Evolutionary conservation across 2,113 vertebrate species (phyloP), one percentile per base, ranked within the genome.

Genomic region (Salminus brasiliensis): DNA sequence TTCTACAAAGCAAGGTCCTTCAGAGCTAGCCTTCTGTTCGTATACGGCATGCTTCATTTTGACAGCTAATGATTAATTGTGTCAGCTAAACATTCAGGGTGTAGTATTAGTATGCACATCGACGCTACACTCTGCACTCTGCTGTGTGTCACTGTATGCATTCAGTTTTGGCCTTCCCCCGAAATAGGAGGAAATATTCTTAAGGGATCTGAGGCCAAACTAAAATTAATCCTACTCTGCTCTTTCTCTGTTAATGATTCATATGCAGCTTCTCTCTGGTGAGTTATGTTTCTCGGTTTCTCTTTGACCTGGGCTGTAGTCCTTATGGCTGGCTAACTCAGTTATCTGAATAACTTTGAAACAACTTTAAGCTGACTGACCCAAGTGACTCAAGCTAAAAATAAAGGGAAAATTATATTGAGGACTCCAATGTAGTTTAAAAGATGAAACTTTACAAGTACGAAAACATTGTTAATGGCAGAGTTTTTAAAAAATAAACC

Each of bases 11-110:
- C 39, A 30, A 34, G 47, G 21, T 52, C 47, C 60, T 27, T 65
- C 39, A 21, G 27, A 73, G 53, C 53, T 63, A 59, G 53, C 53
- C 18, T 18, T 18, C 27, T 18, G n/a, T 59, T 23, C 30, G 5
- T 43, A 23, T 23, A 47, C 43, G 2, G 6, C 71, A 65, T 86
- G 70, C 81, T 85, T 87, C 84, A 80, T 83, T 83, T 11, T 55
- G 52, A 23, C 52, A 55, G 52, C 52, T 55, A 55, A 55, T 55
- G 52, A 55, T 55, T 55, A 55, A 55, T 23, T 55, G n/a, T 55
- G 82, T 85, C 57, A 63, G 76, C 80, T 39, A 25, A 32, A 27
- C 69, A 68, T 67, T 77, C 18, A 53, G 32, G 30, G n/a, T 55
- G 7, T 55, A 25, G 52, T 25, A 55, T 53, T 53, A 53, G 29